Base-by-base conservation (phyloP, 2,888 invertebrate species). In the Hedya salicella region DNA sequence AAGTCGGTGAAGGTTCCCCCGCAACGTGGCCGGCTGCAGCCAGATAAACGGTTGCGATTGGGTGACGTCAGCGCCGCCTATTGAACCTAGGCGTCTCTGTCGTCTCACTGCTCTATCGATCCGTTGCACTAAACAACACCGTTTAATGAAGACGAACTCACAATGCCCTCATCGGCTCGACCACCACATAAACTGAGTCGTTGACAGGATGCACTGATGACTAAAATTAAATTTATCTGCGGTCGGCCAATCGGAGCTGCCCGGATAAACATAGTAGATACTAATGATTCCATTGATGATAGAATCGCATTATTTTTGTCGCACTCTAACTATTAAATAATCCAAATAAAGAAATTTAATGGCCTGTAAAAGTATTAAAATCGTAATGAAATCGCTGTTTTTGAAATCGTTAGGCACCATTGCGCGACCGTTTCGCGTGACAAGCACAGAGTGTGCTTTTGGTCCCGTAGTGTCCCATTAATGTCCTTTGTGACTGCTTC, bases 1-100 rank as follows among this genome's bases (percentile, higher is more conserved):
- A 91, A 89, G 85, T 91, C 88, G 91, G 91, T 91, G 90, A 91
- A 91, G 92, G 91, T 88, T 90, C 78, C 76, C 73, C 78, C 77
- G 78, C 85, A 87, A 87, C 86, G 85, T 88, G 85, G 83, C 80
- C 74, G 79, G 76, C 77, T 86, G 86, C 86, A 87, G 79, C 77
- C 82, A 83, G 85, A 82, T 82, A 80, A 83, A 76, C 84, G 76
- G 79, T 79, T 84, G 82, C 80, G 80, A 82, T 80, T 81, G 79
- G 80, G 78, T 83, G 87, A 85, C 87, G 83, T 85, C 85, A 87
- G 85, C 88, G 86, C 87, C 85, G 85, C 85, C 86, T 86, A 84
- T 84, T 82, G 83, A 82, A 81, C 83, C 80, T 82, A 80, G 76
- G 76, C 81, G 81, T 80, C 82, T 84, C 82, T 85, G 80, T 81